Evolutionary conservation across 2,888 invertebrate genomes (phyloP).

Genomic region (Xylophagus ater): DNA sequence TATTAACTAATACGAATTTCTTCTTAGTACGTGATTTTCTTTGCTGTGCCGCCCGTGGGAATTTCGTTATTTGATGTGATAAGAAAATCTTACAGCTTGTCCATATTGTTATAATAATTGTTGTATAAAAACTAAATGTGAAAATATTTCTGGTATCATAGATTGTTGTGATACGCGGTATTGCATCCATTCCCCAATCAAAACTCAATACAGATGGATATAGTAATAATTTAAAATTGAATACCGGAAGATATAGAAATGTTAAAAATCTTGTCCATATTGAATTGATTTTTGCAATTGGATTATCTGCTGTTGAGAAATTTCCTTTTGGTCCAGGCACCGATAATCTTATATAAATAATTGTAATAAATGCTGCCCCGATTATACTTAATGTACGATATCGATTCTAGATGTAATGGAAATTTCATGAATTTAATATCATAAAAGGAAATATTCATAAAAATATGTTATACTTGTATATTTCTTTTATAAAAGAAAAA

Average conservation of each 20-base stretch:
- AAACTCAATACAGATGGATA: conserved; percentile 85
- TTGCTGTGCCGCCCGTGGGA: conserved; percentile 17
- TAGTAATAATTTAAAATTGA: conserved; percentile 78
- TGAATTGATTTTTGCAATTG: conserved; percentile 78
- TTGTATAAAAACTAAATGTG: conserved; percentile 63
- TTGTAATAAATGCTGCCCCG: conserved; percentile 51
- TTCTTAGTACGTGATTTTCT: conserved; percentile 36
- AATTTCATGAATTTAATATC: background rate
- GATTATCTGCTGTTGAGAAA: conserved; percentile 93
- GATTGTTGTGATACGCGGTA: conserved; percentile 70
- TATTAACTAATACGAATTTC: conserved; percentile 23
- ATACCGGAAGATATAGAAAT: conserved; percentile 82
- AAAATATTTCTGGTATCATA: conserved; percentile 70
- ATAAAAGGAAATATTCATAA: conserved; percentile 1
- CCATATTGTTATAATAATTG: conserved; percentile 31
- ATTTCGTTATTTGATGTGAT: conserved; percentile 13
- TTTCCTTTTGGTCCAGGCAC: conserved; percentile 57
- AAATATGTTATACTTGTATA: background rate
- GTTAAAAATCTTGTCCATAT: conserved; percentile 74
- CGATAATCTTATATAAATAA: conserved; percentile 66
- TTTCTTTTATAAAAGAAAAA: background rate
- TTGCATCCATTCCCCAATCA: conserved; percentile 98
- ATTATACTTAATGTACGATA: conserved; percentile 60
- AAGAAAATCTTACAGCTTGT: conserved; percentile 22
- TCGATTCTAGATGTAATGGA: conserved; percentile 44